These are phyloP conservation scores for Erythrocebus patas DNA, from an alignment of 2,113 vertebrate genomes.

Conservation along the genomic window DNA sequence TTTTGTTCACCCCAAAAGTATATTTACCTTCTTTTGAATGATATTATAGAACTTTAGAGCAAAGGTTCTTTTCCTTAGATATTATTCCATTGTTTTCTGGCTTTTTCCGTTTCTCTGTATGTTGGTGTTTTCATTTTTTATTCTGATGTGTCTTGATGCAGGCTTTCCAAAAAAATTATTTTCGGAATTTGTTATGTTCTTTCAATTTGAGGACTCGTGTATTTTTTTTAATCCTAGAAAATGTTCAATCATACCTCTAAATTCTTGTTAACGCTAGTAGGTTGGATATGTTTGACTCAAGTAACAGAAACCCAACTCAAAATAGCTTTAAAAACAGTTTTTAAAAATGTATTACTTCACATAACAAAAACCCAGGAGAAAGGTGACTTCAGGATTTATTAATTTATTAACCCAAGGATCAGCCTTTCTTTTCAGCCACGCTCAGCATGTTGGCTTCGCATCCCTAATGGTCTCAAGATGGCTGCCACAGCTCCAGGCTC, in stretches of 20 bases:
- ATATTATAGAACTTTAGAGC: background rate
- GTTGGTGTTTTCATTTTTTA: background rate
- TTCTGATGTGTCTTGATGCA: background rate
- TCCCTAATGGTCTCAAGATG: background rate
- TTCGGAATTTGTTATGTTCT: background rate
- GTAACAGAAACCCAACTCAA: background rate
- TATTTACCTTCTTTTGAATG: background rate
- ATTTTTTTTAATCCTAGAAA: background rate
- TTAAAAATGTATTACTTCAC: background rate
- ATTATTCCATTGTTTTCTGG: background rate
- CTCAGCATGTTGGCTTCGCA: background rate
- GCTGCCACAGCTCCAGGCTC: background rate
- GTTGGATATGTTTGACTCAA: background rate
- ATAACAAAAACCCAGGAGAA: background rate
- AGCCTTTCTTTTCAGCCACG: background rate
- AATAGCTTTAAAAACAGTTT: background rate
- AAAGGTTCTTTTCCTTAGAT: background rate
- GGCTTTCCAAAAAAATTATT: background rate
- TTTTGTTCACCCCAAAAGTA: background rate
- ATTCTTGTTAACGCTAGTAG: background rate
- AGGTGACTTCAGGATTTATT: background rate
- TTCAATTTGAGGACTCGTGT: background rate
- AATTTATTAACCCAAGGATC: background rate
- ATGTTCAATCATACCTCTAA: background rate
- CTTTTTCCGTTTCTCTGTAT: background rate